Evolutionary conservation across 2,888 invertebrate species (phyloP), one percentile per base, ranked within the genome.

Genomic region (Galerucella nymphaeae): DNA sequence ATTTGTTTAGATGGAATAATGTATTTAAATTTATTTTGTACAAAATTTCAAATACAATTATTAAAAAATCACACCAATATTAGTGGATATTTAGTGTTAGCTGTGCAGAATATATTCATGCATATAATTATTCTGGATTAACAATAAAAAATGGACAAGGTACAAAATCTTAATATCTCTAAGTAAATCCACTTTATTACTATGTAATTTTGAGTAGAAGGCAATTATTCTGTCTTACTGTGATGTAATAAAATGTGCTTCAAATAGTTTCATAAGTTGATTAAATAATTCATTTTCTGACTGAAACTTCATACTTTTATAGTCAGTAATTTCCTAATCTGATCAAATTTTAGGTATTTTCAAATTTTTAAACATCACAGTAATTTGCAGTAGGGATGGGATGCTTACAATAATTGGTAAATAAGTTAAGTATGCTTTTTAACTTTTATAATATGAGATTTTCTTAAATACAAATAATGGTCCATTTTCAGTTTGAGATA

Each of bases 1-100:
- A 14, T 14, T 45, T 30, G 13, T 65, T 50, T 13, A 53, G 68
- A 68, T 61, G 48, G 53, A 58, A 53, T 68, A 68, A 62, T 68
- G 20, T 68, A 68, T 68, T 68, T 68, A 77, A 75, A 80, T 82
- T 78, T 79, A 80, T 83, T 82, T 83, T 76, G 82, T 83, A 83
- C 82, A 83, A 83, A 83, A 83, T 81, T 79, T 82, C 78, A 79
- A 82, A 80, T 81, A 81, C 80, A 80, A 78, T 80, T 75, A 78
- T 79, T 77, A 81, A 82, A 81, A 80, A 81, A 77, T 75, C 76
- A 79, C 77, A 77, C 75, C 72, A 79, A 77, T 77, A 76, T 73
- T 76, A 78, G 83, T 83, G 83, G 82, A 78, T 80, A 81, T 81
- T 45, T 45, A 82, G 81, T 83, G 79, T 80, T 82, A 83, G 83